Evolutionary conservation across 2,888 invertebrate genomes (phyloP).

Genomic region (Stenolophus ochropezus): DNA sequence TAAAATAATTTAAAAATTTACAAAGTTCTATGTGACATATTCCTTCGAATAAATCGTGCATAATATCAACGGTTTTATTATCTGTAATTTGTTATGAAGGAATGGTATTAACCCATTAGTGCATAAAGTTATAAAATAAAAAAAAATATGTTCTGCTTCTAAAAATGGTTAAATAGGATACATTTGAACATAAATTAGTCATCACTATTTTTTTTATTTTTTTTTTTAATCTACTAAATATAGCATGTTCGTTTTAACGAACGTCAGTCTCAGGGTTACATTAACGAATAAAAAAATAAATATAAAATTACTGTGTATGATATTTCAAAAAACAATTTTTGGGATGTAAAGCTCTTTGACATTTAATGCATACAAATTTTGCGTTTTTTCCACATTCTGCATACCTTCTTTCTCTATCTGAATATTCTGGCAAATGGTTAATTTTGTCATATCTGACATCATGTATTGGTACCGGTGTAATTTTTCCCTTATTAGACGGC

Average conservation of each 20-base stretch:
- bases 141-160: not conserved
- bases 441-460: conserved; percentile 41
- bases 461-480: not conserved
- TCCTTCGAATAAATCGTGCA: no score
- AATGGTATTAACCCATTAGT: not conserved
- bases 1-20: no score
- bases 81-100: no score
- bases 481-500: not conserved
- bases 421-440: conserved; percentile 43
- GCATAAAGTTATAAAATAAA: not conserved
- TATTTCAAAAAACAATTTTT: conserved; percentile 42
- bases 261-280: not conserved
- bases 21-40: no score
- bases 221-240: not conserved
- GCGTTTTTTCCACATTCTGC: conserved; percentile 25
- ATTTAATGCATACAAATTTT: conserved; percentile 46
- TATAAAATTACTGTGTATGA: conserved; percentile 2
- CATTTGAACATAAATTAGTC: not conserved
- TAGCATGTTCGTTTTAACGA: not conserved
- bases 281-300: not conserved
- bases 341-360: conserved; percentile 24
- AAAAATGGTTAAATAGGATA: not conserved
- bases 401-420: conserved; percentile 36
- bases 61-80: no score
- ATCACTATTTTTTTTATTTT: not conserved